phyloP scores from a whole-genome alignment of 2,113 vertebrate species.

The Sminthopsis crassicaudata region DNA sequence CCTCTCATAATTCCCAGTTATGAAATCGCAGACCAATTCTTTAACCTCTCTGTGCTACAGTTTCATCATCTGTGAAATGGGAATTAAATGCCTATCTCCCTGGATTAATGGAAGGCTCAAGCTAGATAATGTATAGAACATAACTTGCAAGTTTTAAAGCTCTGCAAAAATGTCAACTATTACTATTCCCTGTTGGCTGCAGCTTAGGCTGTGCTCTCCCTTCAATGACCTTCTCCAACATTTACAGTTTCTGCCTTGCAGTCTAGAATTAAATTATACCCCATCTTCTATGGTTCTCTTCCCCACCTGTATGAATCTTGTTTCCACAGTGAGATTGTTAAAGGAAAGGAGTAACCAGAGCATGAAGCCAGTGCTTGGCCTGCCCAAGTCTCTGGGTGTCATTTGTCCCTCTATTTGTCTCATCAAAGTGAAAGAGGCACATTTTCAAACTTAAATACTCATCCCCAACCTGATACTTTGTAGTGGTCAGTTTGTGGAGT shows the following conservation, averaged over 20 bases:
- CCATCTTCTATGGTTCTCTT: neutral
- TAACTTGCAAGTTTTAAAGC: neutral
- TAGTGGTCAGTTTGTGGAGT: neutral
- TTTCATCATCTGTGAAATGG: slow-evolving; percentile 17
- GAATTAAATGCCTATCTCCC: neutral
- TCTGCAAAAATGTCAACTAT: neutral
- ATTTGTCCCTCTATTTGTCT: neutral
- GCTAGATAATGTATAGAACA: neutral
- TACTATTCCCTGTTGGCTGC: neutral
- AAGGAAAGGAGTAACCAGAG: neutral
- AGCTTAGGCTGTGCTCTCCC: neutral
- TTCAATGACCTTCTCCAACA: neutral
- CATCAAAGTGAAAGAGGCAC: neutral
- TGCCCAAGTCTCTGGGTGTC: neutral
- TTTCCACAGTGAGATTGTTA: neutral
- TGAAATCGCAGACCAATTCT: neutral
- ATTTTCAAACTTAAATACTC: neutral
- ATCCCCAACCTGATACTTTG: neutral
- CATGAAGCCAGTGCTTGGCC: neutral
- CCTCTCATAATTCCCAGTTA: neutral
- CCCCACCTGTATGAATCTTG: neutral
- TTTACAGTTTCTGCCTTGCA: neutral
- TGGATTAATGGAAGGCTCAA: neutral
- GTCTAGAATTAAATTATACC: neutral
- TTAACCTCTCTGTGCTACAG: neutral